Evolutionary conservation across 2,888 invertebrate genomes (phyloP).

Genomic region (Selenia dentaria): DNA sequence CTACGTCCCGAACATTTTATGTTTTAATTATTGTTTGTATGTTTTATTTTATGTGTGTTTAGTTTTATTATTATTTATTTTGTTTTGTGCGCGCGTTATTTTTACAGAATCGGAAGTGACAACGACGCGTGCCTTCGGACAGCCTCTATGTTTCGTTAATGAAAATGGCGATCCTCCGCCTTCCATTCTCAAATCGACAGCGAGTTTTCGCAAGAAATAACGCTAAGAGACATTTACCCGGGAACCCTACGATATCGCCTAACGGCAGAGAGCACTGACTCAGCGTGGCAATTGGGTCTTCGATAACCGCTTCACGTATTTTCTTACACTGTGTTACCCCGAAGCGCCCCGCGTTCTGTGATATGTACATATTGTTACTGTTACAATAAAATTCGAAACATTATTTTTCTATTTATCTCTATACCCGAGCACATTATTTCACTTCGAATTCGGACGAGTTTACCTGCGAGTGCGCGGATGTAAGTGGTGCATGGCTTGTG

Average conservation of each 20-base stretch:
- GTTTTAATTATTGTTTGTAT: slow-evolving; percentile 38
- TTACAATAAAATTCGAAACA: slow-evolving; percentile 79
- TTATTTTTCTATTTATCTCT: slow-evolving; percentile 63
- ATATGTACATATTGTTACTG: slow-evolving; percentile 83
- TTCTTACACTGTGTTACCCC: slow-evolving; percentile 63
- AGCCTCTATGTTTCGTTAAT: slow-evolving; percentile 89
- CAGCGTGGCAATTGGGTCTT: slow-evolving; percentile 60
- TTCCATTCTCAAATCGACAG: slow-evolving; percentile 79
- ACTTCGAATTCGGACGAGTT: slow-evolving; percentile 52
- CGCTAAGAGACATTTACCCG: slow-evolving; percentile 55
- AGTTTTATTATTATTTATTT: slow-evolving; percentile 63
- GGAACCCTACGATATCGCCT: slow-evolving; percentile 57
- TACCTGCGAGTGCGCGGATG: slow-evolving; percentile 61
- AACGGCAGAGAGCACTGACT: slow-evolving; percentile 61
- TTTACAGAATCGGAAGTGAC: slow-evolving; percentile 80
- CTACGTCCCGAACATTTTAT: slow-evolving; percentile 24
- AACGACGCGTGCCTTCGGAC: slow-evolving; percentile 90
- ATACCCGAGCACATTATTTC: slow-evolving; percentile 61
- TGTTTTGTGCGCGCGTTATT: slow-evolving; percentile 61
- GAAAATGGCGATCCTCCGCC: slow-evolving; percentile 83
- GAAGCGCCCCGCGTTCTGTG: slow-evolving; percentile 85
- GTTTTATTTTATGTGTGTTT: slow-evolving; percentile 44
- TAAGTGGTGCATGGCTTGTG: slow-evolving; percentile 82
- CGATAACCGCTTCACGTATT: slow-evolving; percentile 65
- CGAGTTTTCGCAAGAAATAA: slow-evolving; percentile 82